Conservation (phyloP, 2,888 invertebrate genomes). For the Eustalomyia histrio region DNA sequence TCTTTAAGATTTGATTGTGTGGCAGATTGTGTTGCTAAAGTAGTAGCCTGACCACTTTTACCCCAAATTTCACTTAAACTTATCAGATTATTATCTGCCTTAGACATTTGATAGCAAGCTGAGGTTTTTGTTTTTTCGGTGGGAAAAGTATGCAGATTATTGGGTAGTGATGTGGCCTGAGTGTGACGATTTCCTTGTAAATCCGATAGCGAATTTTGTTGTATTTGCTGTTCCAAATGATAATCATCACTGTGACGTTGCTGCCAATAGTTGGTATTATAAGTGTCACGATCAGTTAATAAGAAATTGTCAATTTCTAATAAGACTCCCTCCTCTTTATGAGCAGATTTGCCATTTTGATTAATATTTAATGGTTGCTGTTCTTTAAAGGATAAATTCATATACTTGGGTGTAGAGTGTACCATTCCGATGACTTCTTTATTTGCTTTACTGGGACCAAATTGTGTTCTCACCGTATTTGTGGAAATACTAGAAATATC, state of each 20-base stretch:
- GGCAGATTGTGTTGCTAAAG: conserved; percentile 60
- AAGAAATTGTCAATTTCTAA: conserved; percentile 77
- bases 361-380: neutral
- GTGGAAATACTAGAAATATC: conserved; percentile 77
- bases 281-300: conserved; percentile 66
- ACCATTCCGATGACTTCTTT: conserved; percentile 67
- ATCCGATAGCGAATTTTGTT: conserved; percentile 38
- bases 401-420: conserved; percentile 77
- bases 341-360: neutral
- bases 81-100: conserved; percentile 70
- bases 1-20: conserved; percentile 81
- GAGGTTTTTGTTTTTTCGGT: conserved; percentile 33
- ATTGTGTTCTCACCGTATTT: conserved; percentile 71
- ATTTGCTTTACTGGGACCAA: conserved; percentile 31
- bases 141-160: conserved; percentile 63
- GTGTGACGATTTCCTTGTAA: conserved; percentile 29
- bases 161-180: conserved; percentile 70
- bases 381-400: conserved; percentile 39
- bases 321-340: conserved; percentile 67
- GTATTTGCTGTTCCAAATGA: conserved; percentile 46
- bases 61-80: conserved; percentile 79
- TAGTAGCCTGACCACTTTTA: conserved; percentile 72
- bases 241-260: conserved; percentile 71
- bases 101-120: conserved; percentile 42
- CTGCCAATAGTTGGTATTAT: conserved; percentile 64